Evolutionary conservation across 2,113 vertebrate species (phyloP), one percentile per base, ranked within the genome.

Genomic region (Natator depressus): DNA sequence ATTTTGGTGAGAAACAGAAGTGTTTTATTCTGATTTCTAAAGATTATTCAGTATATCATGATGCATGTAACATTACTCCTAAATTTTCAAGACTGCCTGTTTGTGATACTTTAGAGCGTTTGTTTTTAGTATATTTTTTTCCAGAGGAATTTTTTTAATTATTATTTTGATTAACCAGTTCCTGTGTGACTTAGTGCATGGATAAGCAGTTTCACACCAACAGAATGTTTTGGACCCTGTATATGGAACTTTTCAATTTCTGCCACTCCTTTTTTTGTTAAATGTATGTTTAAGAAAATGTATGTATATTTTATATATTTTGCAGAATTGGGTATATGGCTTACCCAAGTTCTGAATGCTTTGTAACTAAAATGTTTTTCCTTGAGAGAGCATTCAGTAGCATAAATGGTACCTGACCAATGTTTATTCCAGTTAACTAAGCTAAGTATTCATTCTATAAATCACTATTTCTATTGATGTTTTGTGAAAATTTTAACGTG

Each of bases 11-110:
- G 88, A 89, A 98, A 97, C 87, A 3, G n/a, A 96, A 96, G 96
- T 96, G 94, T 95, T 97, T 98, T 98, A 95, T 95, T 98, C 97
- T 92, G 76, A 97, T 98, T 98, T 96, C 97, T 98, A 96, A 98
- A 96, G 94, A 98, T 69, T 94, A 88, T 82, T 97, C 96, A 95
- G 79, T 97, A 91, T 95, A 95, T 91, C 89, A 82, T 72, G 96
- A 93, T 97, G 98, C 98, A 98, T 98, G 98, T 96, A 90, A 94
- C 95, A 93, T 90, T 93, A 87, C 89, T 94, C 96, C 96, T 97
- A 89, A 85, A 96, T 95, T 98, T 94, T 94, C 97, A 93, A 50
- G 91, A 93, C 89, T 97, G 91, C 97, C 96, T 96, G 93, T 97
- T 88, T 96, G 91, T 97, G 91, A 93, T 82, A 89, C 88, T 90